Percentiles rank a stretch among this genome's conserved stretches.
These are phyloP conservation scores for Struthidea cinerea DNA, from an alignment of 2,113 vertebrate genomes.

Conservation along the genomic window DNA sequence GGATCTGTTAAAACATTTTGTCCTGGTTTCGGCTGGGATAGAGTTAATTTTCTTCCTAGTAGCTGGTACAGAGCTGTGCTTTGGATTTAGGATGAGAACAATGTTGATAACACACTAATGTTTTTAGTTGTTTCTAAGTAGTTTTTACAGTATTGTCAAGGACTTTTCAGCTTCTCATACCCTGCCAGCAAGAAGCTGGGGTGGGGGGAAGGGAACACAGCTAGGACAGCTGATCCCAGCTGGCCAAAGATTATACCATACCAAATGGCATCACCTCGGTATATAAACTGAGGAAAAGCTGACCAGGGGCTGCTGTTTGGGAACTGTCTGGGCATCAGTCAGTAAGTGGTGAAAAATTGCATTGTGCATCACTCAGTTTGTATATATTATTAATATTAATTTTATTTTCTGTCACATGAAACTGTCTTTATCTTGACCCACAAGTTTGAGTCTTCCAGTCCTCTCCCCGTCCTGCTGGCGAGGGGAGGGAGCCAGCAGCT, in stretches of 20 bases:
- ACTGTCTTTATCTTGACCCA: background rate
- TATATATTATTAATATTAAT: background rate
- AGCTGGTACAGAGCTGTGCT: background rate
- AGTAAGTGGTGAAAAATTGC: background rate
- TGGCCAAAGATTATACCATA: background rate
- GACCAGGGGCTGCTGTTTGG: background rate
- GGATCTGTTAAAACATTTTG: background rate
- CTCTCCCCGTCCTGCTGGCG: background rate
- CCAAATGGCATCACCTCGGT: background rate
- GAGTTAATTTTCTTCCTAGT: background rate
- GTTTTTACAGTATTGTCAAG: background rate
- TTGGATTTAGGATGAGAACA: background rate
- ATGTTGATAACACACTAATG: background rate
- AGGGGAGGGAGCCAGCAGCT: background rate
- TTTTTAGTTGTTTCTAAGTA: background rate
- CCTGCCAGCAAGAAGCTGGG: background rate
- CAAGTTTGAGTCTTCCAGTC: background rate
- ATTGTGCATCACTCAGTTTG: background rate
- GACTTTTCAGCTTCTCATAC: background rate
- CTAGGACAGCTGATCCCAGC: background rate
- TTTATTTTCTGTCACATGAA: background rate
- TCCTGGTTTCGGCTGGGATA: background rate
- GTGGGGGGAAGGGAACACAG: background rate
- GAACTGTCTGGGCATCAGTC: no score
- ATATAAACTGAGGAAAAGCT: background rate